phyloP scores from a whole-genome alignment of 2,888 invertebrate genomes.

The Mystacides longicornis region DNA sequence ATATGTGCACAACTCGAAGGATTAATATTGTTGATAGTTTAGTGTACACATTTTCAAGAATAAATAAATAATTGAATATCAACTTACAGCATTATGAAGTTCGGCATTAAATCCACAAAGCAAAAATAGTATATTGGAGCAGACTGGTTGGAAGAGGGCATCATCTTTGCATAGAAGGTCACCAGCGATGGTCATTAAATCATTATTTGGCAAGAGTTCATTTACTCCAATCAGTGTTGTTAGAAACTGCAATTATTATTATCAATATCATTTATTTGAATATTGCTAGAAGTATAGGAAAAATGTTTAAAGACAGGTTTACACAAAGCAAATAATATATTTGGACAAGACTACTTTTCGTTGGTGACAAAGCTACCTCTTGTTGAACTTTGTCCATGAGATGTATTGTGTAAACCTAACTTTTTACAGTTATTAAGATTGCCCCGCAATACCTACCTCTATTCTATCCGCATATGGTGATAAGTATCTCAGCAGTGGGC shows the following conservation, averaged over 20 bases:
- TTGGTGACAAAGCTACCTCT: no score
- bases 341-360: no score
- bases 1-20: no score
- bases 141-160: constrained; percentile 35
- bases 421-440: neutral
- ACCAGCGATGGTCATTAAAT: constrained; percentile 32
- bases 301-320: no score
- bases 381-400: no score
- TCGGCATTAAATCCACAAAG: constrained; percentile 38
- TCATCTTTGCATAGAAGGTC: constrained; percentile 33
- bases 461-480: constrained; percentile 42
- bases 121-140: constrained; percentile 44
- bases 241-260: constrained; percentile 31
- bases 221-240: constrained; percentile 35
- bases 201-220: constrained; percentile 44
- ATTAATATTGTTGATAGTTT: no score
- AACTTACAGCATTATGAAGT: constrained; percentile 38
- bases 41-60: no score
- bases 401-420: no score
- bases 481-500: constrained; percentile 44
- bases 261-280: no score
- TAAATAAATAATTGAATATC: no score
- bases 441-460: constrained; percentile 35
- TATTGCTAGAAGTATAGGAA: no score
- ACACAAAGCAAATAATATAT: no score